phyloP scores from a whole-genome alignment of 2,113 vertebrate species.

The Oreotrochilus melanogaster region DNA sequence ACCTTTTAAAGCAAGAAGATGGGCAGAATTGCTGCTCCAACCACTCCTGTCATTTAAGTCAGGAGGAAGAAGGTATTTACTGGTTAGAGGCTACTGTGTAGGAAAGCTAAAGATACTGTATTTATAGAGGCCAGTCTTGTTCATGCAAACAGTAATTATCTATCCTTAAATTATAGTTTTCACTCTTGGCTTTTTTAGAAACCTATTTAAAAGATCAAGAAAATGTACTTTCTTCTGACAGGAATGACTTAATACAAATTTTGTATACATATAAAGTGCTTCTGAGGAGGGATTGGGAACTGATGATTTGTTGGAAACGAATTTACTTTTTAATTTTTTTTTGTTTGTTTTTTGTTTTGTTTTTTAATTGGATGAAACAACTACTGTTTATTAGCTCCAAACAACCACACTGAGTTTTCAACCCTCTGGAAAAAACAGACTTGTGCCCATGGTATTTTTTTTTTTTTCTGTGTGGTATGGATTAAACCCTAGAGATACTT shows the following conservation, averaged over 20 bases:
- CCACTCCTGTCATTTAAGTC: neutral
- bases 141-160: slow-evolving; percentile 43
- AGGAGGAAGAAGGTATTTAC: neutral
- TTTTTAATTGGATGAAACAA: neutral
- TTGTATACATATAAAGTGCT: neutral
- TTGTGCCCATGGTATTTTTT: neutral
- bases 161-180: slow-evolving; percentile 29
- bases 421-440: neutral
- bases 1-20: slow-evolving; percentile 40
- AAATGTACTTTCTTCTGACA: slow-evolving; percentile 14
- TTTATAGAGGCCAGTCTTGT: slow-evolving; percentile 25
- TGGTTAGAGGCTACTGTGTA: slow-evolving; percentile 5
- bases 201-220: slow-evolving; percentile 27
- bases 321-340: neutral
- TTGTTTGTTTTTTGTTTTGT: neutral
- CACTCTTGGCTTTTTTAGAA: neutral
- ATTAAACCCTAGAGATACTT: neutral
- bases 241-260: neutral
- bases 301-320: neutral
- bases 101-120: neutral
- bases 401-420: neutral
- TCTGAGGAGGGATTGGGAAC: neutral
- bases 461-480: rapidly evolving
- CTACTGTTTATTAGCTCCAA: neutral
- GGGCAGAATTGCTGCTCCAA: neutral